Conservation (phyloP, 2,113 vertebrate genomes). For the Trichomycterus rosablanca region DNA sequence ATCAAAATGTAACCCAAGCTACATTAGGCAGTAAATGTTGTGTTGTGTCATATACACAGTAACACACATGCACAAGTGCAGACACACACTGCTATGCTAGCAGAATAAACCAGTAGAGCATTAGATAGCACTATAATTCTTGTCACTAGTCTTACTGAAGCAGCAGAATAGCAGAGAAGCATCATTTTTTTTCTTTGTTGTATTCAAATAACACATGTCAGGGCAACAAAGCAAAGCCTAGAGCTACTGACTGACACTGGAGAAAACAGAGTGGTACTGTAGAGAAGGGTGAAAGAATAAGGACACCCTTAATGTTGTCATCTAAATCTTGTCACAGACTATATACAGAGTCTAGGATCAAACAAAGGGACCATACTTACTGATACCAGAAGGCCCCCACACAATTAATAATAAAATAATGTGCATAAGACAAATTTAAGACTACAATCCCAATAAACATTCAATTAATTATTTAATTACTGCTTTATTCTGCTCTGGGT, state of each 20-base stretch:
- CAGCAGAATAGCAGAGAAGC: not conserved
- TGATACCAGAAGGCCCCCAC: not conserved
- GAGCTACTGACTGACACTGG: not conserved
- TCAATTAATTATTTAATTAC: too few species aligned
- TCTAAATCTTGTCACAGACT: constrained; percentile 11
- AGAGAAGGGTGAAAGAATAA: not conserved
- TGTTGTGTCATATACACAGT: not conserved
- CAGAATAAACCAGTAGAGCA: not conserved
- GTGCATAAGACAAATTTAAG: too few species aligned
- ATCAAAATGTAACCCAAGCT: not conserved
- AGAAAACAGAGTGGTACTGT: not conserved
- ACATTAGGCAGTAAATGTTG: constrained; percentile 10
- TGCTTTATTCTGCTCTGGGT: too few species aligned
- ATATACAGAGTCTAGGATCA: not conserved
- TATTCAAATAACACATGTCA: constrained; percentile 5
- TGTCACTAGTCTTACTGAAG: not conserved
- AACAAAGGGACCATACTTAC: constrained; percentile 5
- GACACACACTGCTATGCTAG: not conserved
- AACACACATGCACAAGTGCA: not conserved
- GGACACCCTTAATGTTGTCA: not conserved
- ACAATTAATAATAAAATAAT: too few species aligned
- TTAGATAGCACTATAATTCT: not conserved
- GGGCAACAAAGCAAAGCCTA: not conserved
- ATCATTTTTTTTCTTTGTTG: not conserved
- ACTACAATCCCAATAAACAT: too few species aligned